Evolutionary conservation across 2,888 invertebrate species (phyloP).

Genomic region (Aphidius colemani): DNA sequence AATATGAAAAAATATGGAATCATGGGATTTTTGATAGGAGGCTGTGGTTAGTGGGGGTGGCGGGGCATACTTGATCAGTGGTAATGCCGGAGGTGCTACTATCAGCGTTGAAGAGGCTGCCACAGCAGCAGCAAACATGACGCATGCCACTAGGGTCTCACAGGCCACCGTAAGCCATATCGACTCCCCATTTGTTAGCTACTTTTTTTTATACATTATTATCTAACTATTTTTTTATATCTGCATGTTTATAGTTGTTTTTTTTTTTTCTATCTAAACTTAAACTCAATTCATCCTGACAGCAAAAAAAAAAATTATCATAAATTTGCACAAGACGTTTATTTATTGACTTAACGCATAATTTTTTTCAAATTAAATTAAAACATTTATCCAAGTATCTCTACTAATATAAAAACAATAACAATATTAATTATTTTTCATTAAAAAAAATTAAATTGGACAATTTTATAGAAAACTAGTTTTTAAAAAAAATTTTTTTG

Average conservation of each 20-base stretch:
- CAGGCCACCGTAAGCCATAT: conserved; percentile 79
- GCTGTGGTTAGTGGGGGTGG: conserved; percentile 61
- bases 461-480: no score
- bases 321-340: no score
- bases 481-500: no score
- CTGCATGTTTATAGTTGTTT: conserved; percentile 33
- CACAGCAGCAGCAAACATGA: conserved; percentile 65
- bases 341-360: not conserved
- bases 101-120: conserved; percentile 63
- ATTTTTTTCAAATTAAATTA: not conserved
- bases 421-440: no score
- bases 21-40: conserved; percentile 52
- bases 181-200: conserved; percentile 55
- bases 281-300: not conserved
- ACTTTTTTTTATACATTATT: conserved; percentile 42
- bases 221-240: conserved; percentile 32
- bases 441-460: no score
- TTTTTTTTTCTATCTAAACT: not conserved
- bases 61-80: conserved; percentile 62
- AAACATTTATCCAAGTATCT: no score
- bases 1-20: conserved; percentile 18
- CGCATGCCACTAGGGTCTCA: conserved; percentile 82
- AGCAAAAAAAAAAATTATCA: not conserved
- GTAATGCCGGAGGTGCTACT: conserved; percentile 60
- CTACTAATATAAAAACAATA: no score